phyloP scores from a whole-genome alignment of 2,888 invertebrate species.

The Oithona nana region DNA sequence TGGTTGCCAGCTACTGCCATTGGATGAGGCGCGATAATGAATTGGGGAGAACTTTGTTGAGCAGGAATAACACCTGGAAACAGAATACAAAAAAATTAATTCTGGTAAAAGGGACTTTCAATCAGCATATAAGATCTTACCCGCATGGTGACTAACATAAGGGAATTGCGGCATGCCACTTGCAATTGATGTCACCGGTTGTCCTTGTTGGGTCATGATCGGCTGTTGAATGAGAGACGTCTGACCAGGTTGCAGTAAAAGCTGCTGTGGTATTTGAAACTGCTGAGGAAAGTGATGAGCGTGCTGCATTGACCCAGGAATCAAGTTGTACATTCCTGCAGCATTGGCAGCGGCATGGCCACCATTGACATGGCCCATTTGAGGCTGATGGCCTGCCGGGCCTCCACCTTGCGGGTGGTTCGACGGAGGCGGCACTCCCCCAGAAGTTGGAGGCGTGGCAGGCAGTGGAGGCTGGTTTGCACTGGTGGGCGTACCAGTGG shows the following conservation, averaged over 20 bases:
- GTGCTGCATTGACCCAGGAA: not conserved
- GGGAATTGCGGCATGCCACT: not conserved
- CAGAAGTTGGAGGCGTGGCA: not conserved
- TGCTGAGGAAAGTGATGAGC: not conserved
- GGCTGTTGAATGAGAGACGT: no score
- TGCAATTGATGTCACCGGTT: not conserved
- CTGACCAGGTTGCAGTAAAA: no score
- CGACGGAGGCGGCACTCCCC: not conserved
- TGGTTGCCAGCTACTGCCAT: not conserved
- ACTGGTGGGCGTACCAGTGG: no score
- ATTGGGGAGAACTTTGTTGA: not conserved
- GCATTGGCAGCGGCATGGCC: not conserved
- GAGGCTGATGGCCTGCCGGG: not conserved
- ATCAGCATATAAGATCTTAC: no score
- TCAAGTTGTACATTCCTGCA: not conserved
- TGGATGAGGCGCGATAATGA: not conserved
- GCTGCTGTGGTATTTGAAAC: not conserved
- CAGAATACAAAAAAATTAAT: no score
- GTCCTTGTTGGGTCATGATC: not conserved
- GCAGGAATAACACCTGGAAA: not conserved
- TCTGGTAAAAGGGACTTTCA: no score
- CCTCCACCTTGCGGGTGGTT: no score
- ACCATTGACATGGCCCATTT: not conserved
- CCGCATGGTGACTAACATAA: not conserved
- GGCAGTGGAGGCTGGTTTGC: not conserved